Evolutionary conservation across 2,888 invertebrate genomes (phyloP).

Genomic region (Chalcis sispes): DNA sequence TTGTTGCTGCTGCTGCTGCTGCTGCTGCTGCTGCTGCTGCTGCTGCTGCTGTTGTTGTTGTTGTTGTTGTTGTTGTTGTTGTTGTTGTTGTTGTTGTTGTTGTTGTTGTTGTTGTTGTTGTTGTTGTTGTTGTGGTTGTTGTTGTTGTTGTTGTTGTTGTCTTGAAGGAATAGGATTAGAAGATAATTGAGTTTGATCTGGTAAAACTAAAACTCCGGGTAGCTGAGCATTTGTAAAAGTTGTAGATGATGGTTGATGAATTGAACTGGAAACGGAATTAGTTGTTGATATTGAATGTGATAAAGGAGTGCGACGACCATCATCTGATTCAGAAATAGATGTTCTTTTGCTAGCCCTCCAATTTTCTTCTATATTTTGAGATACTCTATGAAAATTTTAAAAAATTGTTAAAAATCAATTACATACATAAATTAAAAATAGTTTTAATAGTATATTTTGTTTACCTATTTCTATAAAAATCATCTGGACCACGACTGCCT

Average conservation of each 20-base stretch:
- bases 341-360: constrained; percentile 72
- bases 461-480: constrained; percentile 68
- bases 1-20: constrained; percentile 62
- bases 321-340: constrained; percentile 71
- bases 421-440: constrained; percentile 14
- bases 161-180: constrained; percentile 58
- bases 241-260: constrained; percentile 60
- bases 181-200: constrained; percentile 67
- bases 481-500: constrained; percentile 69
- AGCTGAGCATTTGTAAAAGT: constrained; percentile 65
- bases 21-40: constrained; percentile 61
- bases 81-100: constrained; percentile 62
- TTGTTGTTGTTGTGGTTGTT: constrained; percentile 61
- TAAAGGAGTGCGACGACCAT: constrained; percentile 68
- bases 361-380: constrained; percentile 69
- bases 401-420: constrained; percentile 15
- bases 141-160: constrained; percentile 63
- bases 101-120: constrained; percentile 62
- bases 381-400: constrained; percentile 55
- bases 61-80: constrained; percentile 61
- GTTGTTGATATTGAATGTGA: constrained; percentile 61
- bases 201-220: constrained; percentile 76
- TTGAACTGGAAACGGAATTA: constrained; percentile 62
- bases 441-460: constrained; percentile 15
- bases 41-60: constrained; percentile 63